Conservation (phyloP, 2,113 vertebrate species). For the Vidua chalybeata region DNA sequence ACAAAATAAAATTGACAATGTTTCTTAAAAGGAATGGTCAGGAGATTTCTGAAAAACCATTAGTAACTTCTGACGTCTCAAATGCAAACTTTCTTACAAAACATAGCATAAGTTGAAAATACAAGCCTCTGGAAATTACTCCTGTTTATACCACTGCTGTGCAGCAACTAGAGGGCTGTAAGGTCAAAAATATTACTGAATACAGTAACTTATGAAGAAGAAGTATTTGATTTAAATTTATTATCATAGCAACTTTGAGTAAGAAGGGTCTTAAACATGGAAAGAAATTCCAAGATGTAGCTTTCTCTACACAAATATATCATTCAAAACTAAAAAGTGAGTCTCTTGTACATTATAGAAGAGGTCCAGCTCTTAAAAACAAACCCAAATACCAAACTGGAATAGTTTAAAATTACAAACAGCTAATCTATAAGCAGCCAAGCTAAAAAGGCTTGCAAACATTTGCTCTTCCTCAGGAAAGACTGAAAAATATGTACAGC, state of each 20-base stretch:
- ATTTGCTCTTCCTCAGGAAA: background rate
- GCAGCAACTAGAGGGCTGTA: background rate
- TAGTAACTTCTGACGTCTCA: background rate
- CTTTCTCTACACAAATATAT: background rate
- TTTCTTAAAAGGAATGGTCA: background rate
- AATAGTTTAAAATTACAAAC: background rate
- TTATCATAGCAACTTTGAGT: background rate
- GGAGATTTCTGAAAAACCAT: background rate
- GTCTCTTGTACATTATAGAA: background rate
- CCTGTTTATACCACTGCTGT: background rate
- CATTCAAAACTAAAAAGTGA: background rate
- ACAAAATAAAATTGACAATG: background rate
- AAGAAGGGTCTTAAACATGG: background rate
- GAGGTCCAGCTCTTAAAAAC: background rate
- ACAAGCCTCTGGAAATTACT: background rate
- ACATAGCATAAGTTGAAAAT: background rate
- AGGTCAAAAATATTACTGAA: background rate
- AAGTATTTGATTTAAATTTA: background rate
- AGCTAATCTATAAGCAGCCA: background rate
- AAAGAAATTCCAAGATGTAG: background rate
- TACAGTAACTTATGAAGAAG: background rate
- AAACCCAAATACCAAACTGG: background rate
- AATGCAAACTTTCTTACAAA: background rate
- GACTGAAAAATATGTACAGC: background rate
- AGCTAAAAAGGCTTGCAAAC: background rate